Base-by-base conservation (phyloP, 2,888 invertebrate genomes). In the Nineta flava region DNA sequence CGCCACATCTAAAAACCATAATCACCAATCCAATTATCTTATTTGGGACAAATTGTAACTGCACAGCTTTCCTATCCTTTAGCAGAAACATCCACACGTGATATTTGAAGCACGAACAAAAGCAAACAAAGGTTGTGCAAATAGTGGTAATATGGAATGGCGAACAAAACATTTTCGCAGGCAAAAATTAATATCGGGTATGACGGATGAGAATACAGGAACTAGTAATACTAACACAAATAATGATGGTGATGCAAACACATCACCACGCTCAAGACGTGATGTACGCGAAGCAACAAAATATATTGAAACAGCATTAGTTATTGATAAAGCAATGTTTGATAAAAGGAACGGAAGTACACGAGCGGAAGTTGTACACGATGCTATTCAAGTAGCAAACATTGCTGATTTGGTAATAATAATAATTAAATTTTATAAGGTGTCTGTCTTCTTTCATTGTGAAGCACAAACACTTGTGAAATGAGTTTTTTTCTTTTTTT, bases 81-180 rank as follows among this genome's bases (percentile, higher is more conserved):
- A 87, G 86, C 86, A 90, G 84, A 91, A 91, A 72, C 93, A 94
- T 81, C 94, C 94, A 63, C 95, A 95, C 79, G 87, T 95, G 69
- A 90, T 95, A 69, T 95, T 93, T 75, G 91, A 93, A 70, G 90
- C 93, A 63, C 81, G 88, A 58, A 86, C 87, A 52, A 90, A 91
- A 67, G 82, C 83, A 58, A 87, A 84, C 72, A 90, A 91, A 70
- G 90, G 87, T 49, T 95, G 95, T 68, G 94, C 90, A 62, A 90
- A 87, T 73, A 74, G 77, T 50, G 79, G 79, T 51, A 79, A 74
- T 62, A 73, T 84, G 64, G 87, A 88, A 65, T 83, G 83, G 79
- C 72, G 83, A 47, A 69, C 75, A 56, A 76, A 79, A 64, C 77
- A 77, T 62, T 59, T 67, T 61, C 71, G 82, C 51, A 72, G 80